Evolutionary conservation across 1,140 invertebrate species (phyloP).

Genomic region (Drosophila paulistorum): DNA sequence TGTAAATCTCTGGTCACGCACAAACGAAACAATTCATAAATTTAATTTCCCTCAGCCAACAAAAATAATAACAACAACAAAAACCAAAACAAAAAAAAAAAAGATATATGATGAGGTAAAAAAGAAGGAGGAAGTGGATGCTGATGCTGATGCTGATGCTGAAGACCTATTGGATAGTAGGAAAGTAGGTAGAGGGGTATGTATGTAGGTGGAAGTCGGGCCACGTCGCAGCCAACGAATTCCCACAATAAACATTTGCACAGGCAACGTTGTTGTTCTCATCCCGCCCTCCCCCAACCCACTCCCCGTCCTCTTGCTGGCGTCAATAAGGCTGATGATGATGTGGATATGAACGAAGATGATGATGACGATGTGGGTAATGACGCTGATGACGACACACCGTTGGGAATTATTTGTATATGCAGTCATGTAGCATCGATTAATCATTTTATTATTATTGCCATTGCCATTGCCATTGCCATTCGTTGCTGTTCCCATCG

Average conservation of each 20-base stretch:
- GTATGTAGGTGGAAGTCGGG: conserved; percentile 25
- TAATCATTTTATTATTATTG: conserved; percentile 81
- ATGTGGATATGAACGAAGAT: conserved; percentile 28
- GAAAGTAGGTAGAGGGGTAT: background rate
- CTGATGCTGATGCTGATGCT: background rate
- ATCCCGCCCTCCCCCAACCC: background rate
- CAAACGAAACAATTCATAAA: conserved; percentile 81
- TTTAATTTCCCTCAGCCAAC: conserved; percentile 62
- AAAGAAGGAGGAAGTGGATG: background rate
- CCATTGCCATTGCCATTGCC: conserved; percentile 40
- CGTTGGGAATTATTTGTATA: conserved; percentile 79
- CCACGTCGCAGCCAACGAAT: conserved; percentile 68
- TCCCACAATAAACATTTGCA: conserved; percentile 79
- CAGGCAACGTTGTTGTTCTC: conserved; percentile 48
- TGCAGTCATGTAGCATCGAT: conserved; percentile 81
- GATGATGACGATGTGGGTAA: conserved; percentile 53
- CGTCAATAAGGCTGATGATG: conserved; percentile 17
- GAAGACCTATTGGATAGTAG: background rate
- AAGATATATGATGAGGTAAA: background rate
- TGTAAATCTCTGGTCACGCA: conserved; percentile 81
- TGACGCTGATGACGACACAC: conserved; percentile 71
- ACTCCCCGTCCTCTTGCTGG: background rate
- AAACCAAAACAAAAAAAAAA: background rate
- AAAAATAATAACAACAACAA: conserved; percentile 8
- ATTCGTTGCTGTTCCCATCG: conserved; percentile 71